Evolutionary conservation across 2,113 vertebrate genomes (phyloP).

Genomic region (Rhombomys opimus): DNA sequence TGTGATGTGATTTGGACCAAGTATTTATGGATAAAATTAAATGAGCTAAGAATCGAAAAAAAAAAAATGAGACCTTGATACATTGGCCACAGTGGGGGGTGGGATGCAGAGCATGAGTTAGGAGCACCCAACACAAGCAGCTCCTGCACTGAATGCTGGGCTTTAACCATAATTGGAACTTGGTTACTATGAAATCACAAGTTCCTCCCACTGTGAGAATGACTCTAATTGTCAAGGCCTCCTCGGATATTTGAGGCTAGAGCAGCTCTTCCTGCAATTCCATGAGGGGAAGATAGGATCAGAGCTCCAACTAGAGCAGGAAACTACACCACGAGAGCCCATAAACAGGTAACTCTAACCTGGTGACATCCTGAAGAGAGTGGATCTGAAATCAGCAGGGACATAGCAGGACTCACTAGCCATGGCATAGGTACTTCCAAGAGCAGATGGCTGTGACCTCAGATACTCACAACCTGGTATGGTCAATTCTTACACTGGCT

Average conservation of each 20-base stretch:
- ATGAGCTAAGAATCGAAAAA: not conserved
- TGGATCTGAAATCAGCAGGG: rapidly evolving
- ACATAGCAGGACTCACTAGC: not conserved
- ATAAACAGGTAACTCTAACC: not conserved
- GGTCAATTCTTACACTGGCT: not conserved
- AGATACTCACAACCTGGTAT: not conserved
- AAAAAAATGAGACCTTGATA: constrained; percentile 49
- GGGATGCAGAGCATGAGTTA: not conserved
- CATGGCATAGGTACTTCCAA: not conserved
- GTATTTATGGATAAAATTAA: constrained; percentile 56
- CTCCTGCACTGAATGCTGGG: not conserved
- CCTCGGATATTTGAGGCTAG: not conserved
- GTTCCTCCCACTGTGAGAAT: not conserved
- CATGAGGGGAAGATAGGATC: not conserved
- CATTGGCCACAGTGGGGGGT: not conserved
- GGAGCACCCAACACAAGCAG: not conserved
- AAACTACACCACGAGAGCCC: not conserved
- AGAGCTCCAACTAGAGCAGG: rapidly evolving
- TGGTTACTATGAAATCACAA: constrained; percentile 55
- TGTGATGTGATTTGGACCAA: not conserved
- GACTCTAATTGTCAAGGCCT: not conserved
- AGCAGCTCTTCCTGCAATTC: not conserved
- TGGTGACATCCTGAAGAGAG: not conserved
- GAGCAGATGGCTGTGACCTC: not conserved
- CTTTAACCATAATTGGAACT: constrained; percentile 35